A percentile compares a stretch with the other conserved stretches of the same genome.
Evolutionary conservation across 2,113 vertebrate species (phyloP).

Genomic region (Isichthys henryi): DNA sequence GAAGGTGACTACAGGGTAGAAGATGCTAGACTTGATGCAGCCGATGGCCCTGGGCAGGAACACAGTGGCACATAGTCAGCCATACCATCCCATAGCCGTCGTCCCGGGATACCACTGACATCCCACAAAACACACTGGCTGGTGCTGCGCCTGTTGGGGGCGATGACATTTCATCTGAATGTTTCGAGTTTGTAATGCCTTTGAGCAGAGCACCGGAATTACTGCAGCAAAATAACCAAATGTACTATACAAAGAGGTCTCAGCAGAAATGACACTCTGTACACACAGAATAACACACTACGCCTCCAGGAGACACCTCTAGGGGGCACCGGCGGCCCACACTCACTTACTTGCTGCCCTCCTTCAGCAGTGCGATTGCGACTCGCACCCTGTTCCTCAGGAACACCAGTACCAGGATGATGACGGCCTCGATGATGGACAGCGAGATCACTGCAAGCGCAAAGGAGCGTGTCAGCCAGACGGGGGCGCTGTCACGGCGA

Average conservation of each 20-base stretch:
- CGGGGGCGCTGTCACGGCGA: neutral
- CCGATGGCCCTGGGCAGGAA: constrained; percentile 74
- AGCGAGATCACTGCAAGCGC: constrained; percentile 75
- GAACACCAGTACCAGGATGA: constrained; percentile 81
- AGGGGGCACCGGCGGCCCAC: neutral
- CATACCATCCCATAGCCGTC: neutral
- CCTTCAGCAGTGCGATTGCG: constrained; percentile 80
- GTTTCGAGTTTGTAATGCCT: too few species aligned
- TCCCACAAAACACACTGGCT: neutral
- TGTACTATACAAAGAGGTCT: neutral
- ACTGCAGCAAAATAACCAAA: neutral
- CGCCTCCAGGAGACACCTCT: neutral
- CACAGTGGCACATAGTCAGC: constrained; percentile 13
- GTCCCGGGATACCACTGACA: neutral
- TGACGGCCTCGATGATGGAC: constrained; percentile 64
- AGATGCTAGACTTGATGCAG: constrained; percentile 77
- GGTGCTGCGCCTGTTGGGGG: too few species aligned
- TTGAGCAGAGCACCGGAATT: neutral
- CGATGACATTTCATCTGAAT: too few species aligned
- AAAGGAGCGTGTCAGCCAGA: constrained; percentile 20
- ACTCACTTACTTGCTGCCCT: constrained; percentile 82
- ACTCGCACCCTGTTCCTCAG: constrained; percentile 75
- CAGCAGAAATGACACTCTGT: neutral
- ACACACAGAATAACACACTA: neutral
- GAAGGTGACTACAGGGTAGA: constrained; percentile 89